These are phyloP conservation scores for Drosophila paucipuncta DNA, from an alignment of 2,888 invertebrate genomes.

Conservation along the genomic window DNA sequence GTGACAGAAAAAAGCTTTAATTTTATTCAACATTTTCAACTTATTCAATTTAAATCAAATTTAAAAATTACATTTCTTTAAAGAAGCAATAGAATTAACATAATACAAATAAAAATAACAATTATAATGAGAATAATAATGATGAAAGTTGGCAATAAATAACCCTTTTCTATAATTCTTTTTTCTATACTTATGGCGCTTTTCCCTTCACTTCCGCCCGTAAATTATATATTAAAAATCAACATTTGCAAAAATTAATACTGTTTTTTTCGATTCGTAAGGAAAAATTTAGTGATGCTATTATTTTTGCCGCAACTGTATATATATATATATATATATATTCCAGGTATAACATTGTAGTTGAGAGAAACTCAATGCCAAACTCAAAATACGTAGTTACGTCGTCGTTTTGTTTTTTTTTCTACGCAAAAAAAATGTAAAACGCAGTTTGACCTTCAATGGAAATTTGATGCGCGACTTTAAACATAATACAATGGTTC, in stretches of 20 bases:
- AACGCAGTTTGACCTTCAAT: slow-evolving; percentile 74
- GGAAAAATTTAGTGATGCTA: not conserved
- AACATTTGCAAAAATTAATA: not conserved
- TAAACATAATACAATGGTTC: slow-evolving; percentile 28
- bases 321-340: not conserved
- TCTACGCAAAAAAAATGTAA: slow-evolving; percentile 35
- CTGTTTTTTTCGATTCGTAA: not conserved
- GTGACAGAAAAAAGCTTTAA: not conserved
- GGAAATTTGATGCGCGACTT: slow-evolving; percentile 66
- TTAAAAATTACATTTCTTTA: too few relatives aligned
- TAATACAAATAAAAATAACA: not conserved
- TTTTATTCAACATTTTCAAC: not conserved
- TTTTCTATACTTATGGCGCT: not conserved
- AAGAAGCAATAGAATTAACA: too few relatives aligned
- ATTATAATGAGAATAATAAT: too few relatives aligned
- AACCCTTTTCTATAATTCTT: too few relatives aligned
- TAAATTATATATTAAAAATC: not conserved
- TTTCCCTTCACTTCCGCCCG: not conserved
- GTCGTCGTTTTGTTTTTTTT: not conserved
- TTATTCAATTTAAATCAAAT: not conserved
- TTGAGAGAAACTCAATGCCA: slow-evolving; percentile 57
- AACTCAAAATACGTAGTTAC: slow-evolving; percentile 62
- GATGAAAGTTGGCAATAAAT: too few relatives aligned
- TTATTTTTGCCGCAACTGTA: not conserved
- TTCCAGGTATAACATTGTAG: slow-evolving; percentile 8